Conservation (phyloP, 2,888 invertebrate species). For the Pogonocherus hispidulus region DNA sequence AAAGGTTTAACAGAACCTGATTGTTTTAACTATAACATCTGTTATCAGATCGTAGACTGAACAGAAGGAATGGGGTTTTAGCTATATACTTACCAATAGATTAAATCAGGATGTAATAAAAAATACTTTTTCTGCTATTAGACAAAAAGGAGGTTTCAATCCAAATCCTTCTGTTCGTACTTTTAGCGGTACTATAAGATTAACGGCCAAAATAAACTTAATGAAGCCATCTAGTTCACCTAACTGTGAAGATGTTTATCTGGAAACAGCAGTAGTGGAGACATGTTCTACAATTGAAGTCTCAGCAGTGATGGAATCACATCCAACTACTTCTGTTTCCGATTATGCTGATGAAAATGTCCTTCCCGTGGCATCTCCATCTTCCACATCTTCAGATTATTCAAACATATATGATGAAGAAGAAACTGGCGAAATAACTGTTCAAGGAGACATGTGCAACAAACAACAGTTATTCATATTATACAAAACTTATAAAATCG, state of each 20-base stretch:
- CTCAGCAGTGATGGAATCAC: background rate
- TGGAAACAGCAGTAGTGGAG: background rate
- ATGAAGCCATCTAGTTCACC: background rate
- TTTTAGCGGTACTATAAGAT: background rate
- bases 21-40: slow-evolving; percentile 5
- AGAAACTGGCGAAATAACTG: background rate
- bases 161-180: background rate
- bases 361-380: background rate
- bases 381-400: background rate
- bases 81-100: background rate
- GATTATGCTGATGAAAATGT: too few species aligned
- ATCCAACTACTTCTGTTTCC: too few species aligned
- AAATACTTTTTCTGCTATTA: background rate
- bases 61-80: slow-evolving; percentile 4
- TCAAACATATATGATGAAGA: background rate
- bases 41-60: background rate
- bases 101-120: slow-evolving; percentile 9
- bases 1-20: background rate
- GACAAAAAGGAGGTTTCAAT: slow-evolving; percentile 1
- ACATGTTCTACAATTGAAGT: background rate
- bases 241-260: slow-evolving; percentile 7
- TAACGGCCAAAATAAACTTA: background rate
- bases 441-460: background rate
- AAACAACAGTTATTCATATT: background rate
- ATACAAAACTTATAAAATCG: background rate